Base-by-base conservation (phyloP, 2,888 invertebrate genomes). In the Chydorus sphaericus region DNA sequence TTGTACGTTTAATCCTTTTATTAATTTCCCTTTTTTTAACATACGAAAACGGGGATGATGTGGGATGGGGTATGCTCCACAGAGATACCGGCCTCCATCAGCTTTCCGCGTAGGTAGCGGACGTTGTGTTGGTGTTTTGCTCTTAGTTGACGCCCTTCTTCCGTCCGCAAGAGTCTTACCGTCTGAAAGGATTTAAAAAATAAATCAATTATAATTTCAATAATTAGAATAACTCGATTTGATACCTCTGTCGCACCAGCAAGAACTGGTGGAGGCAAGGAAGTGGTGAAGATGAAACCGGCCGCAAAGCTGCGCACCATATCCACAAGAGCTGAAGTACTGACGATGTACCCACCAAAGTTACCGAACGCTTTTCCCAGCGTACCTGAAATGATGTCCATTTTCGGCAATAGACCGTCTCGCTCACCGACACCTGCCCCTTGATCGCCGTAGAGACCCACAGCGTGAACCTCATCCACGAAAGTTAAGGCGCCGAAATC, bases 271-370 rank as follows among this genome's bases (percentile, higher is more conserved):
- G 96, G 94, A 4, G 96, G 96, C 60, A 96, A 73, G 6, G 93
- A 92, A 3, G 96, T 97, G 1, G 96, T 97, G 69, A 96, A 97
- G 65, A 97, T 97, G 68, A 97, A 97, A 1, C 96, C 96, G 16
- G 94, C 85, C 1, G 93, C 96, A 67, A 94, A 86, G 44, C 92
- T 93, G 61, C 96, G 76, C 57, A 96, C 78, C 76, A 90, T 88
- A 67, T 97, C 96, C 31, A 96, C 78, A 56, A 94, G 74, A 53
- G 79, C 73, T 0, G 79, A 69, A 11, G 82, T 79, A 3, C 86
- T 82, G 10, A 78, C 80, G 55, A 93, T 83, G 68, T 93, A 93
- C 0, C 92, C 92, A 26, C 92, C 92, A 56, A 92, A 83, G 68
- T 92, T 94, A 4, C 96, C 96, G 71, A 85, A 94, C 11, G 96